Evolutionary conservation across 2,888 invertebrate genomes (phyloP).

Genomic region (Chrysolina oricalcia): DNA sequence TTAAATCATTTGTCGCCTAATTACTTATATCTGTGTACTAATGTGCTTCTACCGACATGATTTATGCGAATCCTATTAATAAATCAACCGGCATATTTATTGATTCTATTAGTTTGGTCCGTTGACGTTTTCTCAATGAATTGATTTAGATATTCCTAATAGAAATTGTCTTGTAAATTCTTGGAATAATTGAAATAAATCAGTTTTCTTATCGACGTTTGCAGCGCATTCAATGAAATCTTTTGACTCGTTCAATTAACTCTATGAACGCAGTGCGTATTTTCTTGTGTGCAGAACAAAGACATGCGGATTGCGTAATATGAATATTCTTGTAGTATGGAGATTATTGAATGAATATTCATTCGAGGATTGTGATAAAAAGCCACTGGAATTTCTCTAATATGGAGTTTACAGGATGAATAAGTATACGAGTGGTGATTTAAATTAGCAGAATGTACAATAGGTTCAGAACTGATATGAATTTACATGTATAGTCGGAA

Average conservation of each 20-base stretch:
- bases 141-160: constrained; percentile 54
- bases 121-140: constrained; percentile 59
- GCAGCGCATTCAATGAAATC: constrained; percentile 30
- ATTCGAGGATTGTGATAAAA: not conserved
- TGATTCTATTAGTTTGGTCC: constrained; percentile 57
- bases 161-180: constrained; percentile 52
- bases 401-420: not conserved
- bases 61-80: constrained; percentile 60
- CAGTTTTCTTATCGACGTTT: constrained; percentile 45
- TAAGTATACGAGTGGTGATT: too few species aligned
- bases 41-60: constrained; percentile 63
- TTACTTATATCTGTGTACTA: constrained; percentile 60
- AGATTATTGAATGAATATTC: constrained; percentile 11
- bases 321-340: constrained; percentile 8
- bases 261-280: not conserved
- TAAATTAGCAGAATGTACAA: too few species aligned
- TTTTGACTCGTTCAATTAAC: constrained; percentile 35
- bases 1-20: constrained; percentile 63
- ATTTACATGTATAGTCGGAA: too few species aligned
- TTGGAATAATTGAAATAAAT: constrained; percentile 52
- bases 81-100: constrained; percentile 63
- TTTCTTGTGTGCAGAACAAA: constrained; percentile 12
- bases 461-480: too few species aligned
- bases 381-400: not conserved
- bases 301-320: constrained; percentile 10